phyloP scores from a whole-genome alignment of 2,113 vertebrate genomes.

The Pavo muticus region DNA sequence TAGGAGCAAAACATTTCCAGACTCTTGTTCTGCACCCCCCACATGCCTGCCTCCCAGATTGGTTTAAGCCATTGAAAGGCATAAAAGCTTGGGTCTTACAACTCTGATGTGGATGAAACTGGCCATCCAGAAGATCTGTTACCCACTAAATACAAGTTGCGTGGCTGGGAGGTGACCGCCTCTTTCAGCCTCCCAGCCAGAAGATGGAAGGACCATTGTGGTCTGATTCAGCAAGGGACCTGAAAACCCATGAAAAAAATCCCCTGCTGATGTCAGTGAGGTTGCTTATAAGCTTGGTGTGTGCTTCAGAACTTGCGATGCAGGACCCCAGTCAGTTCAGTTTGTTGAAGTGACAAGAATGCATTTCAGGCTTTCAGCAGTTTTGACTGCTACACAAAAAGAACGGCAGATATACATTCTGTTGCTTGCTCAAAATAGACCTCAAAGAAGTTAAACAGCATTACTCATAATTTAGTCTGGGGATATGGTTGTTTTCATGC shows the following conservation, averaged over 20 bases:
- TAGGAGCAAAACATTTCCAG: background rate
- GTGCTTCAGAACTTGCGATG: background rate
- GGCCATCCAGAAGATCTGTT: background rate
- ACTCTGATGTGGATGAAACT: background rate
- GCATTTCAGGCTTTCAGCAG: background rate
- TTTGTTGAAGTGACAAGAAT: background rate
- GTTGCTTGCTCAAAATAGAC: conserved; percentile 30
- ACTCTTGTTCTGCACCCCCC: background rate
- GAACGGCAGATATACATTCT: background rate
- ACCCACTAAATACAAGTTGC: background rate
- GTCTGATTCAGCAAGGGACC: conserved; percentile 2
- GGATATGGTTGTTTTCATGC: conserved; percentile 8
- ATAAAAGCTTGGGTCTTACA: background rate
- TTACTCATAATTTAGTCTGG: conserved; percentile 33
- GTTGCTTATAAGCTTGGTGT: background rate
- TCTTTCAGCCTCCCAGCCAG: background rate
- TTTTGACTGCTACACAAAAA: background rate
- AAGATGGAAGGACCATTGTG: conserved; percentile 22
- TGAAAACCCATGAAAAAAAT: background rate
- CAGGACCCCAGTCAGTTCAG: background rate
- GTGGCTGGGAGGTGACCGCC: background rate
- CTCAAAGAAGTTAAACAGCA: conserved; percentile 21
- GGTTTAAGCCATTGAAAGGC: background rate
- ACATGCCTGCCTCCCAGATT: background rate
- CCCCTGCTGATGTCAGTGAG: background rate